These are phyloP conservation scores for Artemia sinica DNA, from an alignment of 2,888 invertebrate genomes.

Conservation along the genomic window DNA sequence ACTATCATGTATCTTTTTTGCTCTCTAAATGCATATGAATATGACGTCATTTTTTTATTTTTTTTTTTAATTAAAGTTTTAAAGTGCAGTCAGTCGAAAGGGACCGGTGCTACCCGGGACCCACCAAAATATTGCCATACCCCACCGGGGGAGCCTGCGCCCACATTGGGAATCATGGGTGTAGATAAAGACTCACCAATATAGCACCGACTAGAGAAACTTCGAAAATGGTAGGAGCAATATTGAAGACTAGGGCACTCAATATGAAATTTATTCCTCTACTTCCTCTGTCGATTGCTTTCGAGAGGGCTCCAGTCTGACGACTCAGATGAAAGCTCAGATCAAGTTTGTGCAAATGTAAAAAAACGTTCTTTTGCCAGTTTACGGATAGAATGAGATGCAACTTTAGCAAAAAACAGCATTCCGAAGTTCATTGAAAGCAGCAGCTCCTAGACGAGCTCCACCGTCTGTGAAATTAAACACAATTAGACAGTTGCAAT, in stretches of 20 bases:
- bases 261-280: constrained; percentile 95
- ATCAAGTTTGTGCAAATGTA: constrained; percentile 85
- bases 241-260: constrained; percentile 89
- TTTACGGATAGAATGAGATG: constrained; percentile 84
- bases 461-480: constrained; percentile 56
- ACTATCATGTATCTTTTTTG: no score
- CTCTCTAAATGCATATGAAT: no score
- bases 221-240: constrained; percentile 90
- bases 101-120: no score
- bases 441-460: constrained; percentile 71
- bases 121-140: no score
- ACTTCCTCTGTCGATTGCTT: constrained; percentile 77
- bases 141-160: no score
- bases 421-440: constrained; percentile 88
- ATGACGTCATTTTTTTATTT: no score
- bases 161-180: background rate
- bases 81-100: constrained; percentile 24
- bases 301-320: constrained; percentile 87
- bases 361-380: constrained; percentile 88
- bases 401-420: constrained; percentile 94
- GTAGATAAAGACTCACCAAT: constrained; percentile 39
- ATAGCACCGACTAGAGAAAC: constrained; percentile 71
- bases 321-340: constrained; percentile 77
- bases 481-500: background rate
- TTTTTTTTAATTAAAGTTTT: no score